Percentiles rank a stretch among this genome's conserved stretches.
phyloP scores from a whole-genome alignment of 2,797 vertebrate species.

The Limosa lapponica region DNA sequence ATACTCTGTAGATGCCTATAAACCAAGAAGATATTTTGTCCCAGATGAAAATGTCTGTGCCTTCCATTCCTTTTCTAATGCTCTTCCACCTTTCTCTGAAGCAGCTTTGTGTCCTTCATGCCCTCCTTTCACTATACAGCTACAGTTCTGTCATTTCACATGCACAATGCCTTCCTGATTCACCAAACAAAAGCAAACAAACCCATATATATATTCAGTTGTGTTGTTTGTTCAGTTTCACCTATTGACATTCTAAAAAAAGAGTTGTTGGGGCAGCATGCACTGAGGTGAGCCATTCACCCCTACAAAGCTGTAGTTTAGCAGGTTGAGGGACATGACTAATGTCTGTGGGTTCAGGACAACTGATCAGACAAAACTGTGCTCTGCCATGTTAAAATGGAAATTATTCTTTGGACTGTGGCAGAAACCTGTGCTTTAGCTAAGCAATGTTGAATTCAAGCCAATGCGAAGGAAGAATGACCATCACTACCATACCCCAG shows the following conservation, averaged over 20 bases:
- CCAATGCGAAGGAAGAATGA: neutral
- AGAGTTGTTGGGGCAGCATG: neutral
- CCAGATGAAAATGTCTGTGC: neutral
- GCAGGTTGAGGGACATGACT: neutral
- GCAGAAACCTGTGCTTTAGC: neutral
- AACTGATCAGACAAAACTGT: neutral
- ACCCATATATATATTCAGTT: rapidly evolving
- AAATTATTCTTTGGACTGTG: neutral
- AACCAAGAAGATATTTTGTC: neutral
- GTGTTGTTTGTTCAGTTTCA: slow-evolving; percentile 11
- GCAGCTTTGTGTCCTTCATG: neutral
- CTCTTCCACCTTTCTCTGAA: neutral
- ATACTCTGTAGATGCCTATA: neutral
- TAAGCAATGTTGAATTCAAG: neutral
- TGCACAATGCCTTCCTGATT: neutral
- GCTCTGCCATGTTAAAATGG: rapidly evolving
- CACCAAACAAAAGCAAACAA: neutral
- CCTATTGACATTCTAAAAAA: neutral
- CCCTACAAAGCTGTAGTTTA: neutral
- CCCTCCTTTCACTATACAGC: neutral
- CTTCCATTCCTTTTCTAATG: neutral
- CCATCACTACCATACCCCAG: neutral
- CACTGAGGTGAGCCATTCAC: neutral
- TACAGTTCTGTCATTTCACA: neutral
- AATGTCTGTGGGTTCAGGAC: neutral